Conservation (phyloP, 2,113 vertebrate genomes). For the Sisor rabdophorus region DNA sequence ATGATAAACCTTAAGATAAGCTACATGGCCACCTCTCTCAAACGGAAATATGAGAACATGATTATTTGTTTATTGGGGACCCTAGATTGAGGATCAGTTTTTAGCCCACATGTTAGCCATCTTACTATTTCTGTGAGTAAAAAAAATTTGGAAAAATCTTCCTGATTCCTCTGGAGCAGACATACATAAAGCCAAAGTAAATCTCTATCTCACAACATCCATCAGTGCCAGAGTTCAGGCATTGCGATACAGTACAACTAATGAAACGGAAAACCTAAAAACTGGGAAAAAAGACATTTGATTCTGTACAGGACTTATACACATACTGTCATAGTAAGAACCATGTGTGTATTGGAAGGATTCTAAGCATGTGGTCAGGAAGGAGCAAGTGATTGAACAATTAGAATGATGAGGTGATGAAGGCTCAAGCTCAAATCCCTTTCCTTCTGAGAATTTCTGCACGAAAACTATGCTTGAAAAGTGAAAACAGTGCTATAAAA, state of each 20-base stretch:
- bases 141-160: not conserved
- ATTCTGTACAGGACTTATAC: constrained; percentile 5
- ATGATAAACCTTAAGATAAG: not conserved
- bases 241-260: constrained; percentile 11
- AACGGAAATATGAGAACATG: not conserved
- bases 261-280: constrained; percentile 12
- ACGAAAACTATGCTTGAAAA: constrained; percentile 13
- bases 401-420: constrained; percentile 11
- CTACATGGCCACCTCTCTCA: not conserved
- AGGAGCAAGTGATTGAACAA: constrained; percentile 13
- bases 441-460: not conserved
- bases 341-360: constrained; percentile 21
- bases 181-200: constrained; percentile 19
- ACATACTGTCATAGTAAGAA: constrained; percentile 5
- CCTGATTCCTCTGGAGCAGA: not conserved
- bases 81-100: not conserved
- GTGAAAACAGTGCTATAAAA: constrained; percentile 14
- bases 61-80: not conserved
- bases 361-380: constrained; percentile 17
- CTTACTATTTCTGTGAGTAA: not conserved
- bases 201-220: constrained; percentile 3
- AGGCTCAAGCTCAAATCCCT: constrained; percentile 9
- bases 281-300: not conserved
- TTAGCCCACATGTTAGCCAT: not conserved
- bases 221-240: not conserved